Percentiles rank a stretch among this genome's conserved stretches.
These are phyloP conservation scores for Bombus cullumanus DNA, from an alignment of 1,140 invertebrate species.

Conservation along the genomic window DNA sequence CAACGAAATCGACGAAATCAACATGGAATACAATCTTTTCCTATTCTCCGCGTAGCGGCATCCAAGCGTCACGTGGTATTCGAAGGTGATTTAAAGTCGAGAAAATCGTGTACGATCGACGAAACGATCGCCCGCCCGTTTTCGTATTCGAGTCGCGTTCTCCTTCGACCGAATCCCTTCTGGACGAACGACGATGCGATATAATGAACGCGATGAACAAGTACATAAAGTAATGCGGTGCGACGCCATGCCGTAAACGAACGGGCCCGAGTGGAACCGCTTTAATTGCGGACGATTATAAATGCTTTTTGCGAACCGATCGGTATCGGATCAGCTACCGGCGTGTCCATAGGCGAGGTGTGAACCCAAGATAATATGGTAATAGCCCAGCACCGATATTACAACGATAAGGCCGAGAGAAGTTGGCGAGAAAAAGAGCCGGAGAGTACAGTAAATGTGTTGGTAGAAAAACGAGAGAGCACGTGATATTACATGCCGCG, in stretches of 20 bases:
- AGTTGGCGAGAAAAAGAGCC: neutral
- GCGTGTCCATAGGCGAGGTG: slow-evolving; percentile 54
- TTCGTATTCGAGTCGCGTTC: neutral
- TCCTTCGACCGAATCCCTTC: neutral
- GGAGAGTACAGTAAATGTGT: neutral
- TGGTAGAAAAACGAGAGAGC: slow-evolving; percentile 39
- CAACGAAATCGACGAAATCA: neutral
- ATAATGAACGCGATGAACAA: neutral
- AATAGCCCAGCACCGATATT: slow-evolving; percentile 58
- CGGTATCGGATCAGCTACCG: slow-evolving; percentile 62
- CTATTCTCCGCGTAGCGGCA: too few species aligned
- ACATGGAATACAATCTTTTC: neutral
- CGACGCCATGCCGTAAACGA: neutral
- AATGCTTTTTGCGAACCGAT: slow-evolving; percentile 52
- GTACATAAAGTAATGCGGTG: slow-evolving; percentile 34
- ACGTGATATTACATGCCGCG: slow-evolving; percentile 48
- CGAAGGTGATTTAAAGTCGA: neutral
- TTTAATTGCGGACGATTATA: slow-evolving; percentile 57
- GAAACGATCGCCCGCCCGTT: neutral
- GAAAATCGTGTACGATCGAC: neutral
- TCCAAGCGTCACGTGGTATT: too few species aligned
- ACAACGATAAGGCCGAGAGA: slow-evolving; percentile 39
- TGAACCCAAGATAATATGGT: slow-evolving; percentile 67
- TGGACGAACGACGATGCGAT: neutral
- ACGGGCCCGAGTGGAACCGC: neutral